Percentiles rank a stretch among this genome's conserved stretches.
Evolutionary conservation across 2,113 vertebrate genomes (phyloP).

Genomic region (Cavia porcellus): DNA sequence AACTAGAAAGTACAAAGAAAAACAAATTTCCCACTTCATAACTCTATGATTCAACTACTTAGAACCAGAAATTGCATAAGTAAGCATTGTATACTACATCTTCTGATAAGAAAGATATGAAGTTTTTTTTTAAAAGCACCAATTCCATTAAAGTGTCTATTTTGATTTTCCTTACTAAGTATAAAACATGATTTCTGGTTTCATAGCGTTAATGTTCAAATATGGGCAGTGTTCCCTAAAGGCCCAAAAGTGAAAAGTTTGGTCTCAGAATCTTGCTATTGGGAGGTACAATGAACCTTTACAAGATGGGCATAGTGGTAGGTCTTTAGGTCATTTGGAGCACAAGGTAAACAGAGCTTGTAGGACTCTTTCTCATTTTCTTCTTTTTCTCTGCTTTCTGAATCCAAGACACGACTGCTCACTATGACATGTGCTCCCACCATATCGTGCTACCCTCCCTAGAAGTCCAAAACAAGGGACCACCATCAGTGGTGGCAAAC

Average conservation of each 20-base stretch:
- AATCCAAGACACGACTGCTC: neutral
- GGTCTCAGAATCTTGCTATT: neutral
- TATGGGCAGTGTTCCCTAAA: neutral
- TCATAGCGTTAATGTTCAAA: neutral
- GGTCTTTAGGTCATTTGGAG: fast-evolving
- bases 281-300: neutral
- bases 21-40: neutral
- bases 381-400: neutral
- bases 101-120: neutral
- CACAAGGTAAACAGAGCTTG: neutral
- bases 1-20: neutral
- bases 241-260: neutral
- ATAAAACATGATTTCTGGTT: neutral
- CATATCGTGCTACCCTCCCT: neutral
- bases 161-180: neutral
- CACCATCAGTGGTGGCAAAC: neutral
- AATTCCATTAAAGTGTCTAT: neutral
- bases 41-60: neutral
- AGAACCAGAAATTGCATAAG: neutral
- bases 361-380: neutral
- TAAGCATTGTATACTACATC: neutral
- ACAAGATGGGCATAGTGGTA: neutral
- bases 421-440: neutral
- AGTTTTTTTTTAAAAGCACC: neutral
- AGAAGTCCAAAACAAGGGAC: neutral